phyloP scores from a whole-genome alignment of 2,797 vertebrate genomes.

The Notoglanidium macrostoma region DNA sequence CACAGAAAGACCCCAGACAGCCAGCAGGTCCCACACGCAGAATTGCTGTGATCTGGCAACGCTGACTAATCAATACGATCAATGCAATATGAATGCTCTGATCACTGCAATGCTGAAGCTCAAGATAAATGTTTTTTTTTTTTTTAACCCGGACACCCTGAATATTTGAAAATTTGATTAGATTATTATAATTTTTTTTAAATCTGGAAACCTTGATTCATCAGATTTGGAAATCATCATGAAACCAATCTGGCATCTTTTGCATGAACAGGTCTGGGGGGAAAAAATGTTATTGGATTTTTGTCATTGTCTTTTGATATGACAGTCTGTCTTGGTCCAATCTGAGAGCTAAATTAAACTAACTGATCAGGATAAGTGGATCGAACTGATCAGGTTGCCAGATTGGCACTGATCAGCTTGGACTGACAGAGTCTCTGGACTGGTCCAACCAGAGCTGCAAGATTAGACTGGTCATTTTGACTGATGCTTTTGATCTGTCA shows the following conservation, averaged over 20 bases:
- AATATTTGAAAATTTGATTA: background rate
- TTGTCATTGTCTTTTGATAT: background rate
- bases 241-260: background rate
- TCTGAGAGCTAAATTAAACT: background rate
- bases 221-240: background rate
- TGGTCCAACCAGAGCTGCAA: background rate
- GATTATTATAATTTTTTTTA: too few species aligned
- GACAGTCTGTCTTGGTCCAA: background rate
- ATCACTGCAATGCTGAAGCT: background rate
- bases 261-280: too few species aligned
- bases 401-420: background rate
- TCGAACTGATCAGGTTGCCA: constrained; percentile 6
- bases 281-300: background rate
- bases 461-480: background rate
- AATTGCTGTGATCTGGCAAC: background rate
- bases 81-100: background rate
- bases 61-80: background rate
- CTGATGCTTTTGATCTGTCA: background rate
- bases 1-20: too few species aligned
- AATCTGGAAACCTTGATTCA: background rate
- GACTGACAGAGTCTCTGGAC: too few species aligned
- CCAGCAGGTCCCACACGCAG: too few species aligned
- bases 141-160: background rate
- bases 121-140: background rate
- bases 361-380: background rate